Evolutionary conservation across 1,140 invertebrate species (phyloP).

Genomic region (Portunus trituberculatus): DNA sequence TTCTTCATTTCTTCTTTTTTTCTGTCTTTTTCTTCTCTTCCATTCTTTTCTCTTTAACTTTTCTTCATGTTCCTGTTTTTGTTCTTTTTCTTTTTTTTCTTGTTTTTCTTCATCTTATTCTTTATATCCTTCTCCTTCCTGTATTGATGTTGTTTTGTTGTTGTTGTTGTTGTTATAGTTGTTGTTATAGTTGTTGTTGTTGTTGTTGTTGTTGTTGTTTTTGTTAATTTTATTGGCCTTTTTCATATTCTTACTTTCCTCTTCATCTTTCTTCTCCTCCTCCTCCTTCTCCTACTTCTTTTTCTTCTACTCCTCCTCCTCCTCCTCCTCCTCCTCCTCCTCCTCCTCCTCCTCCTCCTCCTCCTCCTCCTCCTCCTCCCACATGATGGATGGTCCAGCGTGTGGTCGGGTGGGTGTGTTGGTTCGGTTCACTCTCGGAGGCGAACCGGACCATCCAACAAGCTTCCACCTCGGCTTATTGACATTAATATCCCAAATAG

Average conservation of each 20-base stretch:
- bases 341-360: constrained; percentile 16
- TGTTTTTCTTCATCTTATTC: not conserved
- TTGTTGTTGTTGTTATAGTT: constrained; percentile 30
- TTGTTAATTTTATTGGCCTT: constrained; percentile 21
- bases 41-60: not conserved
- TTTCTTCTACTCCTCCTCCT: not conserved
- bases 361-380: not conserved
- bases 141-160: constrained; percentile 25
- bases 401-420: not conserved
- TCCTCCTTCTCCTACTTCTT: not conserved
- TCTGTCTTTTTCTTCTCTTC: not conserved
- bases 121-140: not conserved
- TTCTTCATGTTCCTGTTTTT: not conserved
- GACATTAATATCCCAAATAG: constrained; percentile 56
- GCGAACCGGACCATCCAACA: not conserved
- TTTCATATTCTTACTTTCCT: not conserved
- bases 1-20: not conserved
- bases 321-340: not conserved
- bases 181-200: not conserved
- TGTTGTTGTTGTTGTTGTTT: constrained; percentile 24
- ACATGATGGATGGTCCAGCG: not conserved
- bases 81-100: not conserved
- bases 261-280: no score
- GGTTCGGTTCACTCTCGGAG: not conserved
- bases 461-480: constrained; percentile 21